Evolutionary conservation across 2,113 vertebrate species (phyloP).

Genomic region (Cyanoramphus novaezelandiae): DNA sequence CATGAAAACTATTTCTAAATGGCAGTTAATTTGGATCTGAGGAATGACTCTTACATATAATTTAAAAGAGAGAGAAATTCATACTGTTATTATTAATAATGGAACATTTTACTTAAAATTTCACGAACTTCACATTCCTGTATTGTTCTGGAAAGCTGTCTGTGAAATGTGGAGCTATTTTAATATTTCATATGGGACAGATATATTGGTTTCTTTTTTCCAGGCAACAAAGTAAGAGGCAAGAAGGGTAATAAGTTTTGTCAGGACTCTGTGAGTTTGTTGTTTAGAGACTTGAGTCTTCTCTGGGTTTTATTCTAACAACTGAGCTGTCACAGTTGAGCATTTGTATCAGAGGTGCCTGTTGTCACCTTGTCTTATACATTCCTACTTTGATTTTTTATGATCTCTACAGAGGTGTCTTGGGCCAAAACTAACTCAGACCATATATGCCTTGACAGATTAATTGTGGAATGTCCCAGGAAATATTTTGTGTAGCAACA

Average conservation of each 20-base stretch:
- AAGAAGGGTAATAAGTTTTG: neutral
- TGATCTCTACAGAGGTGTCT: neutral
- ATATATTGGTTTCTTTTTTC: neutral
- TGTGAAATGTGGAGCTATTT: neutral
- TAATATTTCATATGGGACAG: neutral
- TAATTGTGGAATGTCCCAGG: neutral
- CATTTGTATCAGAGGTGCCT: neutral
- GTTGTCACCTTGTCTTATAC: neutral
- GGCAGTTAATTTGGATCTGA: slow-evolving; percentile 37
- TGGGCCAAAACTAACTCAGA: neutral
- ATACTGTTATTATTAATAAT: slow-evolving; percentile 62
- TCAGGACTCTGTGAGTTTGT: neutral
- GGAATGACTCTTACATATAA: slow-evolving; percentile 14
- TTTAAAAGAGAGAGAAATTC: slow-evolving; percentile 9
- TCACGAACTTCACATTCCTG: slow-evolving; percentile 34
- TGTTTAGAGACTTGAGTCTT: neutral
- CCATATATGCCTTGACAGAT: neutral
- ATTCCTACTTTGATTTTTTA: neutral
- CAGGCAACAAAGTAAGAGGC: neutral
- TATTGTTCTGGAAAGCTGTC: slow-evolving; percentile 22
- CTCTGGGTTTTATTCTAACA: neutral
- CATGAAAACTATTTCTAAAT: slow-evolving; percentile 40
- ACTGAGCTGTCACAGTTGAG: neutral
- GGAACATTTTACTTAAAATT: slow-evolving; percentile 57
- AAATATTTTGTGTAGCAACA: neutral